Conservation (phyloP, 2,113 vertebrate genomes). For the Lipophrys pholis region DNA sequence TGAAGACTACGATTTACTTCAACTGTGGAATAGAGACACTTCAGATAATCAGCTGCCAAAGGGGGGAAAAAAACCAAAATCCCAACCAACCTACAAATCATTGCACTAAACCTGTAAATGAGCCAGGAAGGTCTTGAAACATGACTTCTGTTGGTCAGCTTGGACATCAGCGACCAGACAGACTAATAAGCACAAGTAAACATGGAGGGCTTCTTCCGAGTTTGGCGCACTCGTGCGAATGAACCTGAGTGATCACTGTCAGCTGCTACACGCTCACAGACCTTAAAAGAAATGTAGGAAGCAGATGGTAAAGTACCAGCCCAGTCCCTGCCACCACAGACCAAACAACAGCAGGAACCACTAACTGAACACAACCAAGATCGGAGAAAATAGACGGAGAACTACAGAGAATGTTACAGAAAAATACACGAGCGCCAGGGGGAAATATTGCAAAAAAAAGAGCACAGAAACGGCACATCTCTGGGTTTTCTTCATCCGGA, state of each 20-base stretch:
- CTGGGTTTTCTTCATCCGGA: constrained; percentile 41
- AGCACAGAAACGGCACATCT: constrained; percentile 44
- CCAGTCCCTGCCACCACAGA: constrained; percentile 63
- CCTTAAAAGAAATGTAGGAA: not conserved
- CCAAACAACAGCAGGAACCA: constrained; percentile 28
- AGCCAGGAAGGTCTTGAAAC: constrained; percentile 39
- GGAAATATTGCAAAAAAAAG: constrained; percentile 57
- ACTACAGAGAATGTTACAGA: constrained; percentile 48
- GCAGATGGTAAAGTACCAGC: constrained; percentile 15
- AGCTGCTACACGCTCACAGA: constrained; percentile 14
- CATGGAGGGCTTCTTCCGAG: constrained; percentile 1
- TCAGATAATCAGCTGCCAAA: constrained; percentile 73
- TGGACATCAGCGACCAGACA: constrained; percentile 34
- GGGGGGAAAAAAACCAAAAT: constrained; percentile 2
- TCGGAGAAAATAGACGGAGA: constrained; percentile 34
- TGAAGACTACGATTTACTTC: constrained; percentile 52
- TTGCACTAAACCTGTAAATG: constrained; percentile 51
- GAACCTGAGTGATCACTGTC: not conserved
- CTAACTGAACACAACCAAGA: constrained; percentile 30
- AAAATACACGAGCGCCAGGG: constrained; percentile 39
- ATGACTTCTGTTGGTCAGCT: constrained; percentile 23
- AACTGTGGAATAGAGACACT: constrained; percentile 54
- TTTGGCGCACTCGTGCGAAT: constrained; percentile 5
- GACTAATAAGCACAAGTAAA: constrained; percentile 26
- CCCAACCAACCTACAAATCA: constrained; percentile 56